phyloP scores from a whole-genome alignment of 2,888 invertebrate species.

The Himalopsyche anomala region DNA sequence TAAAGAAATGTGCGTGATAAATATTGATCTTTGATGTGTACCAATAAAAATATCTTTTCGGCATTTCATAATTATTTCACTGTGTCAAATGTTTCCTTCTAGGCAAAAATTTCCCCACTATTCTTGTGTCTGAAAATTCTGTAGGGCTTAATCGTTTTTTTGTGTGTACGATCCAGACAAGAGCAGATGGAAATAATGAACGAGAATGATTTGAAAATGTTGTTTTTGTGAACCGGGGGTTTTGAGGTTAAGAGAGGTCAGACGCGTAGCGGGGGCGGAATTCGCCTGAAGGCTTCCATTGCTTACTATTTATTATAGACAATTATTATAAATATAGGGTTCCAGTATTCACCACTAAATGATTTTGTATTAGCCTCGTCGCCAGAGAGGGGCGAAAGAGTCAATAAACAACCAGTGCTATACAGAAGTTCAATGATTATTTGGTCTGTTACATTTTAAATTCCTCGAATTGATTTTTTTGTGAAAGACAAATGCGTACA shows the following conservation, averaged over 20 bases:
- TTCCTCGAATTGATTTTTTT: background rate
- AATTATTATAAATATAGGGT: constrained; percentile 63
- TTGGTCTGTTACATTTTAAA: background rate
- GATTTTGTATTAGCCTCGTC: background rate
- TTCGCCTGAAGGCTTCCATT: constrained; percentile 59
- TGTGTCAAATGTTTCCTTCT: constrained; percentile 18
- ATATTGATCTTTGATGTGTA: background rate
- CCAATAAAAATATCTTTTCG: background rate
- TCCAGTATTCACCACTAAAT: constrained; percentile 71
- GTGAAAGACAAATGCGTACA: background rate
- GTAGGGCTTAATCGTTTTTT: background rate
- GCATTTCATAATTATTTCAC: background rate
- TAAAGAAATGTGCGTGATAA: background rate
- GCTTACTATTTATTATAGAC: constrained; percentile 50
- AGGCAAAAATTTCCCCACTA: background rate
- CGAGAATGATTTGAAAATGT: background rate
- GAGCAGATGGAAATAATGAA: background rate
- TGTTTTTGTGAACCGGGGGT: constrained; percentile 62
- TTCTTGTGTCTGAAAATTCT: background rate
- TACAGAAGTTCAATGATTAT: background rate
- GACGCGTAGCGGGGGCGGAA: constrained; percentile 74
- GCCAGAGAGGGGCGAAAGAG: background rate
- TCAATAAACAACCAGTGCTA: constrained; percentile 3
- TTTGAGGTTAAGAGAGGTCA: constrained; percentile 69
- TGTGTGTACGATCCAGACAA: constrained; percentile 1